A percentile compares a stretch with the other conserved stretches of the same genome.
phyloP scores from a whole-genome alignment of 2,113 vertebrate genomes.

The Paraplagusia blochii region DNA sequence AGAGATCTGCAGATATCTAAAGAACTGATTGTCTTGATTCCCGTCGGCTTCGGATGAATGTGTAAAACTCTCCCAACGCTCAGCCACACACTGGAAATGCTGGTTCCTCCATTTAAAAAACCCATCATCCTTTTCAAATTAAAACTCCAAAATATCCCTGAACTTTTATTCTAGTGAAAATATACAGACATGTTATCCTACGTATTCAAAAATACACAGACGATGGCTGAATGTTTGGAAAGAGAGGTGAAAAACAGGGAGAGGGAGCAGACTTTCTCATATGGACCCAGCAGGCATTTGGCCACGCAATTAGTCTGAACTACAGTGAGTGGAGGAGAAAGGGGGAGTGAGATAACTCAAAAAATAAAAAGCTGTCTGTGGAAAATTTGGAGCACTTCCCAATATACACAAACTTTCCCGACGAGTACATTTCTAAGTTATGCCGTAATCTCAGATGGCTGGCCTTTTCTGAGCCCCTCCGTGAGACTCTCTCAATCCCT shows the following conservation, averaged over 20 bases:
- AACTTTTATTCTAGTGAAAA: constrained; percentile 57
- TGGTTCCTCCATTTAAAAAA: constrained; percentile 30
- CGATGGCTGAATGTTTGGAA: constrained; percentile 69
- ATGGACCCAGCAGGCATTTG: constrained; percentile 49
- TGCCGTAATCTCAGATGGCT: constrained; percentile 77
- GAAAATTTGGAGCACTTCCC: constrained; percentile 77
- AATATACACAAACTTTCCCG: constrained; percentile 66
- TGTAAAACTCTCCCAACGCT: no score
- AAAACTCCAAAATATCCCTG: constrained; percentile 59
- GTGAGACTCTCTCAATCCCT: constrained; percentile 65
- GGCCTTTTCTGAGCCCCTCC: constrained; percentile 73
- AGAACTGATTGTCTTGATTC: no score
- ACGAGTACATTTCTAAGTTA: constrained; percentile 74
- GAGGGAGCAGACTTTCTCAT: constrained; percentile 63
- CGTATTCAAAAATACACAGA: constrained; percentile 71
- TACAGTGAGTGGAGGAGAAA: constrained; percentile 38
- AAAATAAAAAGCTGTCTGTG: constrained; percentile 76
- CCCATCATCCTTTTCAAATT: constrained; percentile 67
- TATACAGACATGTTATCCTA: constrained; percentile 75
- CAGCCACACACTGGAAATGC: constrained; percentile 63
- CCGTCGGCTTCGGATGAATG: no score
- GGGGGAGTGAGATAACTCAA: constrained; percentile 67
- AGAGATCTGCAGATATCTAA: no score
- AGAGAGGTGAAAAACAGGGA: constrained; percentile 44
- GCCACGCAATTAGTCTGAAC: constrained; percentile 70